Percentiles rank a stretch among this genome's conserved stretches.
Evolutionary conservation across 1,140 invertebrate genomes (phyloP).

Genomic region (Telenomus remus): DNA sequence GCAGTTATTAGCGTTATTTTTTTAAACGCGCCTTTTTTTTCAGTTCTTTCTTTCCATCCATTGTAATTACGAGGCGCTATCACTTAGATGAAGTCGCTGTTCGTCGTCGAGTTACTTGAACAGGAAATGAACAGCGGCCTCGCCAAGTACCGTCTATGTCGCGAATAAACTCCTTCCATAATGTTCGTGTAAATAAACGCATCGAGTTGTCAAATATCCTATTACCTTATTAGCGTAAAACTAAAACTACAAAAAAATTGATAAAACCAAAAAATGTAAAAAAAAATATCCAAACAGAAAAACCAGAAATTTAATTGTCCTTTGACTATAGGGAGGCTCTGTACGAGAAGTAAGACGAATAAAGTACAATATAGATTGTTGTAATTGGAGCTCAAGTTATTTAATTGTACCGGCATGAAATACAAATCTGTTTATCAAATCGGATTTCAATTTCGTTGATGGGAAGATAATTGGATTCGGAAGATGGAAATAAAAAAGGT

Average conservation of each 20-base stretch:
- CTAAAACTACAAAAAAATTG: constrained; percentile 2
- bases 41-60: neutral
- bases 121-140: constrained; percentile 17
- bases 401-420: neutral
- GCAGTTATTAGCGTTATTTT: too few relatives aligned
- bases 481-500: constrained; percentile 28
- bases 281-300: too few relatives aligned
- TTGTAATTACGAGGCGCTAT: constrained; percentile 21
- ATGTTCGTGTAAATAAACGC: constrained; percentile 62
- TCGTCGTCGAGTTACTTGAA: constrained; percentile 4
- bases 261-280: constrained; percentile 7
- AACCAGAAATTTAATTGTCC: constrained; percentile 30
- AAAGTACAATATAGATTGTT: constrained; percentile 65
- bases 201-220: constrained; percentile 54
- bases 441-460: too few relatives aligned
- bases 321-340: constrained; percentile 49
- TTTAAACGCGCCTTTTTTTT: too few relatives aligned
- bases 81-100: constrained; percentile 18
- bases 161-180: constrained; percentile 52
- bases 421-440: too few relatives aligned
- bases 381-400: constrained; percentile 36
- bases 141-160: constrained; percentile 28
- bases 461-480: constrained; percentile 9
- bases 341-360: constrained; percentile 63
- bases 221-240: constrained; percentile 51